A percentile compares a stretch with the other conserved stretches of the same genome.
Conservation (phyloP, 2,113 vertebrate genomes). For the Heteronetta atricapilla region DNA sequence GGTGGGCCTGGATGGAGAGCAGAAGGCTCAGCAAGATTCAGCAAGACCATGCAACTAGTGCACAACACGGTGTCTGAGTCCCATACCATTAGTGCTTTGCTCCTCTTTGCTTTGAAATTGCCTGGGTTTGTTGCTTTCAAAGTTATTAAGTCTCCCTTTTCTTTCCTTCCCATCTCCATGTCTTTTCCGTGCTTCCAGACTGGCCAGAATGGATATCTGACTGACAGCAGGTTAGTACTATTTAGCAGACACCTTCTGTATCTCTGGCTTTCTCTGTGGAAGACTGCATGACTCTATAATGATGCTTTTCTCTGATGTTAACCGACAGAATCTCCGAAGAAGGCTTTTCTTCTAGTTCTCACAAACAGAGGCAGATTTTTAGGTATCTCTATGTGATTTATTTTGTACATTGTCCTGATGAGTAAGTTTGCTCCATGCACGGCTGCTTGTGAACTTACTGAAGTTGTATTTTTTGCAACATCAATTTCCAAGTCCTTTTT, state of each 20-base stretch:
- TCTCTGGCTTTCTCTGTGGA: slow-evolving; percentile 37
- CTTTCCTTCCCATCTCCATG: slow-evolving; percentile 35
- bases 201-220: slow-evolving; percentile 97
- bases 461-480: slow-evolving; percentile 66
- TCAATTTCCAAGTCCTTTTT: slow-evolving; percentile 5
- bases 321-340: slow-evolving; percentile 92
- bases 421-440: slow-evolving; percentile 81
- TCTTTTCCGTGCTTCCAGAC: slow-evolving; percentile 79
- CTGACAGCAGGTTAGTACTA: slow-evolving; percentile 92
- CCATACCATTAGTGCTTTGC: not conserved
- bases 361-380: slow-evolving; percentile 95
- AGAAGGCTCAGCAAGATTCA: not conserved
- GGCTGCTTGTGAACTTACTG: slow-evolving; percentile 85
- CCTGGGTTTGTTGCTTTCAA: not conserved
- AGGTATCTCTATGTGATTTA: slow-evolving; percentile 85
- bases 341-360: slow-evolving; percentile 93
- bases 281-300: slow-evolving; percentile 48
- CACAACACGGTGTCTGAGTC: not conserved
- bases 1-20: not conserved
- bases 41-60: not conserved
- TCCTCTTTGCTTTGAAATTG: not conserved
- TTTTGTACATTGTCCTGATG: slow-evolving; percentile 77
- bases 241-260: not conserved
- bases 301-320: slow-evolving; percentile 81
- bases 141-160: slow-evolving; percentile 64